These are phyloP conservation scores for Leptodactylus fuscus DNA, from an alignment of 2,113 vertebrate genomes.

Conservation along the genomic window DNA sequence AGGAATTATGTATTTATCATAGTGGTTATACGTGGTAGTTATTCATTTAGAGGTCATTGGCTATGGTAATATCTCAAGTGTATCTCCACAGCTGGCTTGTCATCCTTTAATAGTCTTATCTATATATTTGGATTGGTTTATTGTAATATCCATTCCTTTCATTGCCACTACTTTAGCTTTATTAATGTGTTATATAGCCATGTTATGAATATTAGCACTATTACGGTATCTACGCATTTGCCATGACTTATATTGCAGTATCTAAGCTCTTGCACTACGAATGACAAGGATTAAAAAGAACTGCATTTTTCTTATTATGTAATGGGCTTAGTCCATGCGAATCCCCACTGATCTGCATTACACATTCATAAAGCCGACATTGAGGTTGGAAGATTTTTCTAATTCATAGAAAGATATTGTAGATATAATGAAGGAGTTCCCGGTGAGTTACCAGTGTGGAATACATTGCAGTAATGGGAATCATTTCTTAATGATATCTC, in stretches of 20 bases:
- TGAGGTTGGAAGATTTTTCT: neutral
- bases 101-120: neutral
- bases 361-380: neutral
- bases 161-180: too few relatives aligned
- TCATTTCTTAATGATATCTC: slow-evolving; percentile 38
- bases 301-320: neutral
- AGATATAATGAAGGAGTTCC: slow-evolving; percentile 8
- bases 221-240: neutral
- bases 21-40: too few relatives aligned
- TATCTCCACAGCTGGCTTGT: neutral
- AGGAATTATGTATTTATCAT: too few relatives aligned
- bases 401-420: neutral
- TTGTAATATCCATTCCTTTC: too few relatives aligned
- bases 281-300: neutral
- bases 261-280: neutral
- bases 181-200: neutral
- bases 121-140: neutral
- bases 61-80: neutral
- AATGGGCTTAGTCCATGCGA: neutral
- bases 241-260: too few relatives aligned
- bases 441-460: neutral
- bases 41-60: too few relatives aligned
- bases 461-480: slow-evolving; percentile 28
- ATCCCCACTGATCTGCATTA: neutral
- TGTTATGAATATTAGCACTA: neutral